Conservation (phyloP, 2,797 vertebrate genomes). For the Tokudaia muenninki region DNA sequence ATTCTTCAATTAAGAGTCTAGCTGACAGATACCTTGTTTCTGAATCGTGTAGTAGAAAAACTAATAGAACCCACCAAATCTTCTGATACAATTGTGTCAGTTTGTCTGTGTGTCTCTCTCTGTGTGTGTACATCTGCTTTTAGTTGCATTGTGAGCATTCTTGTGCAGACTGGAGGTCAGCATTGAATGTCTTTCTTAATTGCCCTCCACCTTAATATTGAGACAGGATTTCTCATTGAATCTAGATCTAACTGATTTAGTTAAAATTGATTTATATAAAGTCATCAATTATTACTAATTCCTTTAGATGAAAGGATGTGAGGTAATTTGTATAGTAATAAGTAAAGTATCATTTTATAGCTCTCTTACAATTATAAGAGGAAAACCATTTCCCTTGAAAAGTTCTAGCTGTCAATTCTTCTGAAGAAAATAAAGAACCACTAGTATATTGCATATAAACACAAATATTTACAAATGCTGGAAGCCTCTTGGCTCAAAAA, state of each 20-base stretch:
- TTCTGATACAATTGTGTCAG: not conserved
- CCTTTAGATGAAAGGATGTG: conserved; percentile 20
- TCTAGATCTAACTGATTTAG: too few species aligned
- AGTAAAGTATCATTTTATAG: conserved; percentile 19
- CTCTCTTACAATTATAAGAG: conserved; percentile 5
- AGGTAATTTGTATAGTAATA: not conserved
- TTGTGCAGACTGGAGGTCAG: not conserved
- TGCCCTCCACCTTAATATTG: not conserved
- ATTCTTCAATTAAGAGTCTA: not conserved
- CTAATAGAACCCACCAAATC: not conserved
- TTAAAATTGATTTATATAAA: not conserved
- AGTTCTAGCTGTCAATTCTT: conserved; percentile 1
- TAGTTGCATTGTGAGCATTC: not conserved
- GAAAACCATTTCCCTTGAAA: not conserved
- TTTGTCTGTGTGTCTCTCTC: not conserved
- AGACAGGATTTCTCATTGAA: not conserved
- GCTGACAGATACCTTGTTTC: not conserved
- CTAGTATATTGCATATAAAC: not conserved
- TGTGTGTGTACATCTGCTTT: not conserved
- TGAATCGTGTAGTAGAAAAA: not conserved
- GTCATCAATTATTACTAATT: not conserved
- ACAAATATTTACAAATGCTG: not conserved
- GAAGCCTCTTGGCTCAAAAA: conserved; percentile 3
- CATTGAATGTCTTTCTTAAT: not conserved
- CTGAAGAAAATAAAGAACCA: conserved; percentile 38